A percentile compares a stretch with the other conserved stretches of the same genome.
phyloP scores from a whole-genome alignment of 1,140 invertebrate genomes.

The Trachymyrmex septentrionalis region DNA sequence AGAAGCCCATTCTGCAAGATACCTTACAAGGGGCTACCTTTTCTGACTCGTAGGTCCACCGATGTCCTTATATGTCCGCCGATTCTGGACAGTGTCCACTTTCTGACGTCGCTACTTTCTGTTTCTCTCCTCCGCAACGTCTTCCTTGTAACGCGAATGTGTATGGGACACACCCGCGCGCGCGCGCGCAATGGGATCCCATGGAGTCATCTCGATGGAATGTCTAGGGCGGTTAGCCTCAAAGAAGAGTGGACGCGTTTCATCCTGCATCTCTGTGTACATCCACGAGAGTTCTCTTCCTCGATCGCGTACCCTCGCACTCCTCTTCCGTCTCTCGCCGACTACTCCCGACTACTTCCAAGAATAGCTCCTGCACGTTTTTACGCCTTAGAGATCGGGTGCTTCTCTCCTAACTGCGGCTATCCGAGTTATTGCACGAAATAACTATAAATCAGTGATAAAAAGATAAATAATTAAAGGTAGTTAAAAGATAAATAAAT shows the following conservation, averaged over 20 bases:
- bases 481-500: constrained; percentile 22
- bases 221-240: constrained; percentile 78
- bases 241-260: constrained; percentile 77
- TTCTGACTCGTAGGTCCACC: constrained; percentile 63
- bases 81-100: constrained; percentile 78
- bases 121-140: constrained; percentile 41
- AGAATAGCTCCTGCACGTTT: constrained; percentile 51
- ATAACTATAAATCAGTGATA: not conserved
- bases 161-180: constrained; percentile 55
- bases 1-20: constrained; percentile 64
- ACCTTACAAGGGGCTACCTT: constrained; percentile 70
- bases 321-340: constrained; percentile 60
- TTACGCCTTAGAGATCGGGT: constrained; percentile 17
- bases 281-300: constrained; percentile 52
- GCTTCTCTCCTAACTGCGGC: not conserved
- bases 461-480: not conserved
- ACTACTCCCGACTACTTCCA: constrained; percentile 39
- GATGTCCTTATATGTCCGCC: constrained; percentile 81
- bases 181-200: constrained; percentile 72
- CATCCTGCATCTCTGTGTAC: constrained; percentile 60
- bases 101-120: constrained; percentile 51
- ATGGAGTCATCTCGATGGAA: constrained; percentile 82
- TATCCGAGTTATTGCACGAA: constrained; percentile 9
- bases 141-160: not conserved
- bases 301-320: constrained; percentile 29